Evolutionary conservation across 2,888 invertebrate genomes (phyloP).

Genomic region (Taphrorychus bicolor): DNA sequence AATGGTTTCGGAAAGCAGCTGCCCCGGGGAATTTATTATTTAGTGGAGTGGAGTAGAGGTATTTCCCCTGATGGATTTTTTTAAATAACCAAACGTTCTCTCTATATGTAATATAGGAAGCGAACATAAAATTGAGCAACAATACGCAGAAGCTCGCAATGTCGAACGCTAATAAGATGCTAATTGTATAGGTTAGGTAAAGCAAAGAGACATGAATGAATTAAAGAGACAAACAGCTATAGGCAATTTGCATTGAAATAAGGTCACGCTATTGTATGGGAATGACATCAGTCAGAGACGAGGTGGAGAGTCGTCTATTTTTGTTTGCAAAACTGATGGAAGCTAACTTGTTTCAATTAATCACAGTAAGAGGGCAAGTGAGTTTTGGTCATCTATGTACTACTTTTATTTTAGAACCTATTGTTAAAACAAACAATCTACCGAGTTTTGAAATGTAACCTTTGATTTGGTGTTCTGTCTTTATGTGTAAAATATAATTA

Average conservation of each 20-base stretch:
- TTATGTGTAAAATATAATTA: too few relatives aligned
- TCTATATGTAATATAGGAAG: too few relatives aligned
- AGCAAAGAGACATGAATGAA: neutral
- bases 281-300: neutral
- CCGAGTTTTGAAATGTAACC: too few relatives aligned
- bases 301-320: neutral
- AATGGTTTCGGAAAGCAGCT: slow-evolving; percentile 15
- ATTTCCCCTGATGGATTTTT: too few relatives aligned
- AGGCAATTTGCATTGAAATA: neutral
- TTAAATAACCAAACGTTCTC: too few relatives aligned
- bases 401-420: too few relatives aligned
- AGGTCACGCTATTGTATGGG: neutral
- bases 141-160: neutral
- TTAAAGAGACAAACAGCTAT: neutral
- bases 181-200: neutral
- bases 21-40: slow-evolving; percentile 7
- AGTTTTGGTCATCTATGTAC: too few relatives aligned
- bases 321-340: too few relatives aligned
- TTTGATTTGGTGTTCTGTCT: too few relatives aligned
- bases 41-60: too few relatives aligned
- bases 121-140: neutral
- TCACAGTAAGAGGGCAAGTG: too few relatives aligned
- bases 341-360: neutral
- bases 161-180: neutral
- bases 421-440: too few relatives aligned